These are phyloP conservation scores for Pterobdella sp. DNA, from an alignment of 2,888 invertebrate genomes.

Conservation along the genomic window DNA sequence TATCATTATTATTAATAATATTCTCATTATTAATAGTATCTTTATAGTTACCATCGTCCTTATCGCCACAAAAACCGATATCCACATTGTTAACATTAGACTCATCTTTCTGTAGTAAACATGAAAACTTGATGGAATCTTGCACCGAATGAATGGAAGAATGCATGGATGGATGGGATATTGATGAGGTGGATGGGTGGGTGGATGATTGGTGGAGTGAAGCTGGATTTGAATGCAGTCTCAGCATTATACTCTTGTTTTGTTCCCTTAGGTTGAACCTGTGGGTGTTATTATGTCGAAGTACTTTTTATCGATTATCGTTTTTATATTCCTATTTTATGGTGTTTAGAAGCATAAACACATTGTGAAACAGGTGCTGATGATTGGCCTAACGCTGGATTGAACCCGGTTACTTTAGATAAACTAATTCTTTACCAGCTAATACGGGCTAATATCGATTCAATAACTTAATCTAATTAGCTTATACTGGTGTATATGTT, in stretches of 20 bases:
- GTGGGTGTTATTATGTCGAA: too few relatives aligned
- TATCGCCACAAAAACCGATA: not conserved
- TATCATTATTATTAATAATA: not conserved
- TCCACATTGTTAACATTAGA: not conserved
- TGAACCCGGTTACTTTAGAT: too few relatives aligned
- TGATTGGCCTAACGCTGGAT: too few relatives aligned
- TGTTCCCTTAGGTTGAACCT: slow-evolving; percentile 25
- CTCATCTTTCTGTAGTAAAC: too few relatives aligned
- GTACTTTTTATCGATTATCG: not conserved
- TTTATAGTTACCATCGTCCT: not conserved
- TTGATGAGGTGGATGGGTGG: not conserved
- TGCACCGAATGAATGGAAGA: slow-evolving; percentile 8
- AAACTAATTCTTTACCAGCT: too few relatives aligned
- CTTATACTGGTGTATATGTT: too few relatives aligned
- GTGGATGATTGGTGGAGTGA: not conserved
- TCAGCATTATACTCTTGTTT: slow-evolving; percentile 12
- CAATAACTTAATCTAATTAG: too few relatives aligned
- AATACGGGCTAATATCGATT: too few relatives aligned
- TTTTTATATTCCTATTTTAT: not conserved
- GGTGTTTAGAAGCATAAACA: too few relatives aligned
- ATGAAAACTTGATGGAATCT: too few relatives aligned
- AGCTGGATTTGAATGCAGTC: not conserved
- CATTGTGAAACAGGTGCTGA: too few relatives aligned
- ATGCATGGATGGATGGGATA: not conserved
- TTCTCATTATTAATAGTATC: not conserved